Base-by-base conservation (phyloP, 2,888 invertebrate genomes). In the Oxyteleia sp. region DNA sequence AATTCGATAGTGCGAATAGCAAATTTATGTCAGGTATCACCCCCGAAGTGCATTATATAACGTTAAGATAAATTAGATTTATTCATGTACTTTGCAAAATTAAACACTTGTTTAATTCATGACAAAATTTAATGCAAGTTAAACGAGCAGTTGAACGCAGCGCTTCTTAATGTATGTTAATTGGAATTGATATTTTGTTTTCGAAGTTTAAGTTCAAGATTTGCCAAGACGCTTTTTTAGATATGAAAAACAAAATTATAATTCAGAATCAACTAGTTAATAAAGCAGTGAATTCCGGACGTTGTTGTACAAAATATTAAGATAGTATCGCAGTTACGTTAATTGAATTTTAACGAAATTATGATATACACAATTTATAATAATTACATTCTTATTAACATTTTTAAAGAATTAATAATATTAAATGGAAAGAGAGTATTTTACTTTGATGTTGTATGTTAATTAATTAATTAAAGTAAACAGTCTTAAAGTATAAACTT, bases 51-150 rank as follows among this genome's bases (percentile, higher is more conserved):
- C 43, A 43, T 63, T 66, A 32, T 35, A 43, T 63, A 51, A 32
- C 35, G 23, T 10, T 13, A n/a, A 41, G 61, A 53, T 55, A 45
- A 69, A 61, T 61, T 68, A 69, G 16, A 61, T 63, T 69, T 61
- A 63, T 69, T 69, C 63, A 47, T 57, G 45, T 38, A 55, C 59
- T 55, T 63, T 61, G 45, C 47, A 47, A 63, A 68, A 69, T 53
- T 69, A 68, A 66, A 57, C 32, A 45, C 61, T 51, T 49, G 57
- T 51, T 76, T 55, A 74, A 74, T 74, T 72, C 45, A 63, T 53
- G 53, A 23, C 43, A 45, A 55, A 74, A 63, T 74, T 74, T 63
- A 18, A 11, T 26, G 49, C 26, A 26, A 71, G 59, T 49, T 16
- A 16, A 43, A 43, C 45, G 45, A 8, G 13, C 29, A 68, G 15